Conservation (phyloP, 2,797 vertebrate genomes). For the Pipistrellus pipistrellus region DNA sequence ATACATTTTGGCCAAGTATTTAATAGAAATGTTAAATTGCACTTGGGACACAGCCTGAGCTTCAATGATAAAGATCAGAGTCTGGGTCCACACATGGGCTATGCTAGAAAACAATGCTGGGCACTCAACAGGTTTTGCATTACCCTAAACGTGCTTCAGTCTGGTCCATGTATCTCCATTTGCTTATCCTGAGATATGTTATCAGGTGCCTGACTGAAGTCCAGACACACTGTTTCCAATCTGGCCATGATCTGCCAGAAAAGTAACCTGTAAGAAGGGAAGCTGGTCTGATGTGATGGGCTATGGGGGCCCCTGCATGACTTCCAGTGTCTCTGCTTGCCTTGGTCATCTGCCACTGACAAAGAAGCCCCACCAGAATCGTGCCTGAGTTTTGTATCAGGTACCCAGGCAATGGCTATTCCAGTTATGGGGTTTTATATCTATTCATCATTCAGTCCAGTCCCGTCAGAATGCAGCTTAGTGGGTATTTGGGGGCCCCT, state of each 20-base stretch:
- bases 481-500: neutral
- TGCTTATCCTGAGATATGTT: conserved; percentile 23
- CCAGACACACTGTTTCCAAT: neutral
- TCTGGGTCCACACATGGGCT: neutral
- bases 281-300: neutral
- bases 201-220: neutral
- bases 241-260: neutral
- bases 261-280: neutral
- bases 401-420: neutral
- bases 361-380: neutral
- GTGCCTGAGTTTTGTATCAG: neutral
- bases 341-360: neutral
- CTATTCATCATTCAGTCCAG: neutral
- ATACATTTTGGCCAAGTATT: neutral
- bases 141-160: neutral
- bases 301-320: neutral
- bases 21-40: neutral
- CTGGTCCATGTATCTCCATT: neutral
- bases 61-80: neutral
- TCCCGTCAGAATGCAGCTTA: neutral
- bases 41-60: neutral
- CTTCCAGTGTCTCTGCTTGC: neutral
- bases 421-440: neutral
- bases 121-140: neutral
- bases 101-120: neutral